Base-by-base conservation (phyloP, 1,140 invertebrate genomes). In the Solenopsis invicta region DNA sequence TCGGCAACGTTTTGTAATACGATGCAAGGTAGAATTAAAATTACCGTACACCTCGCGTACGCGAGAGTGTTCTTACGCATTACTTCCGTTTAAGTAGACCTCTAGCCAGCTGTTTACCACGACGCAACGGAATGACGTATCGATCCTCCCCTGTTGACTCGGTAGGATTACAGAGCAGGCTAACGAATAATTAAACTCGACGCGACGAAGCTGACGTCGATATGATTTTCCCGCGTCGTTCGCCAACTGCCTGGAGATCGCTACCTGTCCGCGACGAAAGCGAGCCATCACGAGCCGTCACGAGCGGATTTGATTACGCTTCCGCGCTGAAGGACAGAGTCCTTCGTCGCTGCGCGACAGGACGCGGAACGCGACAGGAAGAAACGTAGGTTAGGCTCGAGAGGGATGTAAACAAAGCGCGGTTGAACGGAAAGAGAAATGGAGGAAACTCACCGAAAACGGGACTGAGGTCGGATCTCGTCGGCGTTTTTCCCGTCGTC, bases 381-480 rank as follows among this genome's bases (percentile, higher is more conserved):
- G 29, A 29, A 29, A 29, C n/a, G n/a, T n/a, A 29, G 29, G 29
- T 29, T 29, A 29, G 0, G 2, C 29, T 29, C 29, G 29, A 1
- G 29, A 29, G 2, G 2, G 29, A 2, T 29, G 29, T 29, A 29
- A 29, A 29, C 29, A 29, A 2, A 29, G 29, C n/a, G n/a, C n/a
- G n/a, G n/a, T n/a, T n/a, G n/a, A n/a, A 6, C 41, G 3, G 9
- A n/a, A 54, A n/a, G 3, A 21, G 4, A 56, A 21, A 56, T 10
- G 41, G 41, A 21, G 10, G 71, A 45, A 75, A 86, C 97, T 98
- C 95, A 98, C 98, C 97, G 95, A 98, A 98, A 89, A 98, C 97
- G 87, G 98, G 97, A 96, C 97, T 98, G 94, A 97, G 97, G 94
- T 98, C 98, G 90, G 97, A 97, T 94, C 97, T 97, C 80, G 97